These are phyloP conservation scores for Panonychus citri DNA, from an alignment of 1,140 invertebrate genomes.

Conservation along the genomic window DNA sequence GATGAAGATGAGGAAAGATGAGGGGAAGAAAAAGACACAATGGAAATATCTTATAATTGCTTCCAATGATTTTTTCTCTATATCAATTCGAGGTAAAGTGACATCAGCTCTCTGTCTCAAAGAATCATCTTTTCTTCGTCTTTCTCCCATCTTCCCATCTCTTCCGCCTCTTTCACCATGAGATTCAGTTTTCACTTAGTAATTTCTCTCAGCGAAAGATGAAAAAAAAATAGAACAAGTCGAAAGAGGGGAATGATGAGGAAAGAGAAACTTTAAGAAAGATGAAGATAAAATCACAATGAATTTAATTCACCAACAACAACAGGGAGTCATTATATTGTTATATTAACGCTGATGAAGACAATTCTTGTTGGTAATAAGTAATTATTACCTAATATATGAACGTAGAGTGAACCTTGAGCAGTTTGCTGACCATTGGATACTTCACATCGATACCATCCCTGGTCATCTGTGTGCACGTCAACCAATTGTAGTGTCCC, in stretches of 20 bases:
- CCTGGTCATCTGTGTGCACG: conserved; percentile 21
- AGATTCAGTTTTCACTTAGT: too few species aligned
- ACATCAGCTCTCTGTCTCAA: background rate
- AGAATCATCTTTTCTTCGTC: too few species aligned
- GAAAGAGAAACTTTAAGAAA: background rate
- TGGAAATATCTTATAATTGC: background rate
- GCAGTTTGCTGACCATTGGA: conserved; percentile 47
- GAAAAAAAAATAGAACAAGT: too few species aligned
- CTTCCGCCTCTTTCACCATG: too few species aligned
- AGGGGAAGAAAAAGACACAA: background rate
- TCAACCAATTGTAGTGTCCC: conserved; percentile 13
- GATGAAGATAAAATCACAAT: background rate
- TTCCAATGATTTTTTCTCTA: background rate
- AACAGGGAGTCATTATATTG: background rate
- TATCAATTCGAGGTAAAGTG: background rate
- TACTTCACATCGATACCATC: conserved; percentile 73
- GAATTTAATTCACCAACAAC: background rate
- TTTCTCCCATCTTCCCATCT: too few species aligned
- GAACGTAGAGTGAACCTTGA: background rate
- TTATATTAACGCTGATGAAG: too few species aligned
- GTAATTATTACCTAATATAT: background rate
- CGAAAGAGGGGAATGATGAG: too few species aligned
- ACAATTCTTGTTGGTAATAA: background rate
- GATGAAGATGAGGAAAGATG: background rate
- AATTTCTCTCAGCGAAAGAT: too few species aligned